A percentile compares a stretch with the other conserved stretches of the same genome.
Evolutionary conservation across 2,797 vertebrate species (phyloP).

Genomic region (Sebastes cheni): DNA sequence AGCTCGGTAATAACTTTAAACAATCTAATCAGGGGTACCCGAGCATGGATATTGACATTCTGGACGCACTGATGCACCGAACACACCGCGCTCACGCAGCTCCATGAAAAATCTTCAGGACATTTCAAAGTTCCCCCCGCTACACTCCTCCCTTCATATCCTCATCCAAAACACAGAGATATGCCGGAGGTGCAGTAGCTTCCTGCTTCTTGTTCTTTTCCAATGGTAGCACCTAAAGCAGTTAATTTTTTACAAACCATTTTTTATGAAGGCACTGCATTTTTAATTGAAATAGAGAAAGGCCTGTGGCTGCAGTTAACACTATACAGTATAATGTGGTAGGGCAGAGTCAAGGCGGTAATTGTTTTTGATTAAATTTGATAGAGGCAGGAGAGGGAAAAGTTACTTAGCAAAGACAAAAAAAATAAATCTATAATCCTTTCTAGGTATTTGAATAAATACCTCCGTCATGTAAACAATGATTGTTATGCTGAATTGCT

Average conservation of each 20-base stretch:
- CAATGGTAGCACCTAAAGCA: conserved; percentile 35
- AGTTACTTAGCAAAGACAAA: conserved; percentile 9
- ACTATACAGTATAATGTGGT: conserved; percentile 10
- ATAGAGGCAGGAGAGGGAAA: conserved; percentile 27
- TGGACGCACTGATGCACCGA: conserved; percentile 9
- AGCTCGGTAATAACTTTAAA: conserved; percentile 9
- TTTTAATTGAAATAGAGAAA: conserved; percentile 60
- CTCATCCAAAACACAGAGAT: conserved; percentile 18
- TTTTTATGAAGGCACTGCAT: conserved; percentile 20
- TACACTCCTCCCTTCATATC: background rate
- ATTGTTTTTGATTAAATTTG: conserved; percentile 60
- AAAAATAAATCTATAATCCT: conserved; percentile 27
- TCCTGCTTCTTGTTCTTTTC: conserved; percentile 15
- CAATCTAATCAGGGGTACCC: background rate
- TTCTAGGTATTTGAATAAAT: conserved; percentile 19
- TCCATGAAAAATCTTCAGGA: conserved; percentile 28
- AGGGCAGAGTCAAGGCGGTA: conserved; percentile 46
- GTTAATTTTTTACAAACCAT: conserved; percentile 11
- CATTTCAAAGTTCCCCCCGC: conserved; percentile 23
- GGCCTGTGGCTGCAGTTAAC: conserved; percentile 29
- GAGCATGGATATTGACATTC: conserved; percentile 33
- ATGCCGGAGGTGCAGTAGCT: background rate
- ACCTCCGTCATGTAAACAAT: conserved; percentile 12
- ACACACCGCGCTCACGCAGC: background rate
- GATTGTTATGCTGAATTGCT: conserved; percentile 13